Base-by-base conservation (phyloP, 2,888 invertebrate species). In the Brenthis daphne region DNA sequence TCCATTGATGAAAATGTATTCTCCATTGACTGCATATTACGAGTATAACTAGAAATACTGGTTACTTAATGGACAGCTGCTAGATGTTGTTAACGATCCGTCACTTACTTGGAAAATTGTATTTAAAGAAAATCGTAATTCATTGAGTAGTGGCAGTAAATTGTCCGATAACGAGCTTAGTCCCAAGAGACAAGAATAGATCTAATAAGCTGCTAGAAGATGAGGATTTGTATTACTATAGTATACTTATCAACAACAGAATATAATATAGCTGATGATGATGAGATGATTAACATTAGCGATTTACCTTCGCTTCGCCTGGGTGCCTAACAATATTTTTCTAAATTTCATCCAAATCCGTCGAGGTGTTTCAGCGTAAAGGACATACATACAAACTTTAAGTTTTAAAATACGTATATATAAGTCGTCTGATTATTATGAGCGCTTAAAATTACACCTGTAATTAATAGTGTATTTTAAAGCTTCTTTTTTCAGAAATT, bases 151-250 rank as follows among this genome's bases (percentile, higher is more conserved):
- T 43, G 63, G 53, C 14, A 6, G 37, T 53, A 63, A 63, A 63
- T 53, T 63, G 11, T 13, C 6, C 16, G 51, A 63, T 63, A 53
- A 63, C 63, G 43, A 63, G 53, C 43, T 63, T 24, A 43, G 20
- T 53, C 53, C 53, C 53, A 13, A 16, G 63, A 63, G 63, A 53
- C 53, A 43, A 63, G 63, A 53, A 51, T 24, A 37, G 43, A 63
- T 63, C 3, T 37, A 63, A 53, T 63, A 63, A 20, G 20, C 43
- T 14, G 11, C 11, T 8, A 43, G 37, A 13, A n/a, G 63, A 63
- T 16, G 51, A 53, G 14, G 20, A 20, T 37, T 43, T 14, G 13
- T 61, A 53, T 20, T 37, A 6, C 16, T 20, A 13, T n/a, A 57
- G 37, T 16, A 51, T 51, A 6, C 13, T 6, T 51, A 53, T 53